Evolutionary conservation across 1,140 invertebrate species (phyloP).

Genomic region (Tetramorium parvispinum): DNA sequence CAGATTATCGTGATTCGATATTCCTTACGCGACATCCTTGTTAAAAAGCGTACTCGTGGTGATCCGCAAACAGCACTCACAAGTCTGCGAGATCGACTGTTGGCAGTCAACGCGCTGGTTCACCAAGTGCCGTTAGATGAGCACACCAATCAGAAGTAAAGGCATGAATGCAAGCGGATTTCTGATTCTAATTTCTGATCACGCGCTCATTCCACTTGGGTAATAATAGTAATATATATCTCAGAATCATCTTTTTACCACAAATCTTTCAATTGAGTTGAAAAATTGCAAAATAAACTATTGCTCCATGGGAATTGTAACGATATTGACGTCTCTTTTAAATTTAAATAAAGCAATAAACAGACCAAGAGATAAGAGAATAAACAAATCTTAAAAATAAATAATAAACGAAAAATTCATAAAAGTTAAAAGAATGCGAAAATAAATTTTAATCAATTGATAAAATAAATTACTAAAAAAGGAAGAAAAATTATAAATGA

Average conservation of each 20-base stretch:
- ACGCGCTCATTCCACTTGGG: conserved; percentile 51
- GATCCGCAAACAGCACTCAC: conserved; percentile 59
- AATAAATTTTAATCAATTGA: background rate
- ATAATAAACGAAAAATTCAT: background rate
- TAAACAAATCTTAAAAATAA: background rate
- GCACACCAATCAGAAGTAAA: conserved; percentile 72
- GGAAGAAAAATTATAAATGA: background rate
- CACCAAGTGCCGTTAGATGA: conserved; percentile 77
- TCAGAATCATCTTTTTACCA: background rate
- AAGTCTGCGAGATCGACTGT: conserved; percentile 53
- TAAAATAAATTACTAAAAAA: background rate
- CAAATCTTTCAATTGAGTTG: background rate
- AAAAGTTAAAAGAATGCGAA: background rate
- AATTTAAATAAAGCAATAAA: background rate
- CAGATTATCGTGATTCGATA: conserved; percentile 21
- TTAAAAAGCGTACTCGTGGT: conserved; percentile 30
- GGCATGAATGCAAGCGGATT: conserved; percentile 63
- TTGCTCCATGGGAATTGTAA: background rate
- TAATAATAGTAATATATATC: conserved; percentile 3
- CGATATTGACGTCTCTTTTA: background rate
- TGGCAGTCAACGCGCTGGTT: conserved; percentile 59
- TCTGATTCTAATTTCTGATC: conserved; percentile 68
- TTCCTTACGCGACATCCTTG: conserved; percentile 36
- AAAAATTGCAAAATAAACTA: conserved; percentile 3
- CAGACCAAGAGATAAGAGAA: too few species aligned